Conservation (phyloP, 2,113 vertebrate genomes). For the Cranoglanis bouderius region DNA sequence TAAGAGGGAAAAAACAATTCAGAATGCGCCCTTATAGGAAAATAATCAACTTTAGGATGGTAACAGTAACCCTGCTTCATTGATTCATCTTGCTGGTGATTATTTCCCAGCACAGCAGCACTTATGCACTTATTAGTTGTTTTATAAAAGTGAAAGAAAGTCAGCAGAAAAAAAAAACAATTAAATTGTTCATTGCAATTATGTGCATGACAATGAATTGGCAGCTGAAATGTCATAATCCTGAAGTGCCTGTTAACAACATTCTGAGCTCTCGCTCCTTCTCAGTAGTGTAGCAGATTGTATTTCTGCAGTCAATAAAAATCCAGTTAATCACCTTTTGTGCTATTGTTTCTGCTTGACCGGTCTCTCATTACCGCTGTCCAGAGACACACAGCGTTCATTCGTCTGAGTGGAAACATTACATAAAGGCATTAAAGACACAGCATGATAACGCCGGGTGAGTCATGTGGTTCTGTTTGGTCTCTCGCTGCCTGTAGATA, state of each 20-base stretch:
- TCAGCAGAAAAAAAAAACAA: neutral
- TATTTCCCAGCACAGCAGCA: neutral
- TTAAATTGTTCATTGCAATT: neutral
- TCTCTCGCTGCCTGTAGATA: neutral
- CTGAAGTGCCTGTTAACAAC: neutral
- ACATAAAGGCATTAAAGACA: constrained; percentile 16
- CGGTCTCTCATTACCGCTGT: neutral
- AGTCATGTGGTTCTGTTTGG: neutral
- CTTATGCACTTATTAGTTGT: neutral
- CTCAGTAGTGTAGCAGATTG: neutral
- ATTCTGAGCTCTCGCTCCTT: neutral
- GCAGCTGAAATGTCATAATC: neutral
- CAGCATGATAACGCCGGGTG: neutral
- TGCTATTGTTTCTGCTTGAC: neutral
- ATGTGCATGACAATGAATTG: neutral
- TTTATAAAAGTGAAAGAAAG: neutral
- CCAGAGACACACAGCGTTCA: neutral
- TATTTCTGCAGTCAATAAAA: neutral
- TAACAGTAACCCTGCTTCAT: neutral
- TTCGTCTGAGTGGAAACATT: neutral
- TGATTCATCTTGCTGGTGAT: neutral
- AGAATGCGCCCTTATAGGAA: neutral
- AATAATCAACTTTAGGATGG: neutral
- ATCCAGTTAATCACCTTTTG: neutral
- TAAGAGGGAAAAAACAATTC: neutral